Conservation (phyloP, 2,797 vertebrate genomes). For the Danio kyathit region DNA sequence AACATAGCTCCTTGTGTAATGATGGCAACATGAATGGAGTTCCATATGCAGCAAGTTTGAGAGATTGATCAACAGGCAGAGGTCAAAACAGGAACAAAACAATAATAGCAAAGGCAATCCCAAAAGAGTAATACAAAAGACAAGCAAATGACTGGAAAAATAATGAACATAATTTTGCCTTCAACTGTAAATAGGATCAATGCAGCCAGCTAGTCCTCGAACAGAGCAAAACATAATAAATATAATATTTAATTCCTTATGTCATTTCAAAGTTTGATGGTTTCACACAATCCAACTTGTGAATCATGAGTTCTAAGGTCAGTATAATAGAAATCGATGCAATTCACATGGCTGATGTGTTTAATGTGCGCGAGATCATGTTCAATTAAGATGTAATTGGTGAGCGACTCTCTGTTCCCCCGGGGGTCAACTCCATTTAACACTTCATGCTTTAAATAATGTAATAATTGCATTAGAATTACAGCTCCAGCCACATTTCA, state of each 20-base stretch:
- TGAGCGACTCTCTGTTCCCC: conserved; percentile 49
- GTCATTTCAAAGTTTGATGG: not conserved
- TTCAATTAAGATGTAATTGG: conserved; percentile 60
- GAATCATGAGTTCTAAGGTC: conserved; percentile 25
- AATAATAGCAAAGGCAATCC: too few species aligned
- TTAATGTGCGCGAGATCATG: conserved; percentile 63
- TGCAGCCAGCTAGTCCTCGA: too few species aligned
- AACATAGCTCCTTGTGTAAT: too few species aligned
- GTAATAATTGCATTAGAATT: conserved; percentile 60
- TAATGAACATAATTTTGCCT: too few species aligned
- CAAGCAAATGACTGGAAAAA: too few species aligned
- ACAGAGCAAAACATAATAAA: too few species aligned
- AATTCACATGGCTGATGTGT: conserved; percentile 46
- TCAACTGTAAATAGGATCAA: too few species aligned
- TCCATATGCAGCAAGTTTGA: too few species aligned
- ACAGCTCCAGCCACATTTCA: conserved; percentile 41
- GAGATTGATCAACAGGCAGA: too few species aligned
- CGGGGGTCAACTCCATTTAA: conserved; percentile 60
- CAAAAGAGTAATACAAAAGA: too few species aligned
- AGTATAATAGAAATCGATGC: conserved; percentile 49
- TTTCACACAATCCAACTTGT: not conserved
- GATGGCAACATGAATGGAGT: too few species aligned
- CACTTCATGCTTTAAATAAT: conserved; percentile 57
- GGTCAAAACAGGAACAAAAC: too few species aligned
- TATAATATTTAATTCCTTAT: not conserved